Evolutionary conservation across 64 coral and sea anemone species (phyloP).

Genomic region (Pocillopora damicornis): DNA sequence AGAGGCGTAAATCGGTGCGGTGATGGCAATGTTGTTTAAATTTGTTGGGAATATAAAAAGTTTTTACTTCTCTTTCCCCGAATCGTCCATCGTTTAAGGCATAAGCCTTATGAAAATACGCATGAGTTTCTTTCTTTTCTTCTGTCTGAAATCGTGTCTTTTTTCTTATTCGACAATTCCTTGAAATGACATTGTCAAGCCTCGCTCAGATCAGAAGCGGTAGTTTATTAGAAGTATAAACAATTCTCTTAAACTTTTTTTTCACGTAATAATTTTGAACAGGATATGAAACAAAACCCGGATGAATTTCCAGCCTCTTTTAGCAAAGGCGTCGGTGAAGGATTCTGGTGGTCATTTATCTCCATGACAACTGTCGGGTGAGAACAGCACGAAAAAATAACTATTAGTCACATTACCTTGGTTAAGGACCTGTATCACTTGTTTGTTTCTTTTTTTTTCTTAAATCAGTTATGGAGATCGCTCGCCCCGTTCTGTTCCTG

Average conservation of each 20-base stretch:
- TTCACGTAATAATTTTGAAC: not conserved
- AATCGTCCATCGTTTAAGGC: no score
- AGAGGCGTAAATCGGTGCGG: no score
- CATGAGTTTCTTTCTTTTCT: no score
- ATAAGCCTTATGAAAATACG: no score
- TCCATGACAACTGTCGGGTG: slow-evolving; percentile 84
- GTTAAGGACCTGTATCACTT: no score
- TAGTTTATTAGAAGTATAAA: not conserved
- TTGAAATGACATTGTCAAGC: no score
- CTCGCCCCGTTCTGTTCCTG: slow-evolving; percentile 40
- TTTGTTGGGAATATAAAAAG: no score
- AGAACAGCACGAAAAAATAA: not conserved
- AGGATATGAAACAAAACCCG: slow-evolving; percentile 38
- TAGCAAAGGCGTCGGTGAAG: slow-evolving; percentile 49
- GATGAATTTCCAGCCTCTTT: slow-evolving; percentile 50
- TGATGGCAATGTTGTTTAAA: no score
- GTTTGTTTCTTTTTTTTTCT: not conserved
- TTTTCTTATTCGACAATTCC: no score
- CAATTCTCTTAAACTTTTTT: not conserved
- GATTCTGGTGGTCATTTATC: slow-evolving; percentile 74
- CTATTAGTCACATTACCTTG: not conserved
- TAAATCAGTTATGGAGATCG: slow-evolving; percentile 58
- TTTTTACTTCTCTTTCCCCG: no score
- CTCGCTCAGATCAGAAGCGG: no score
- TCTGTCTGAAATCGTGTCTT: no score